Base-by-base conservation (phyloP, 2,888 invertebrate species). In the Cyclophora punctaria region DNA sequence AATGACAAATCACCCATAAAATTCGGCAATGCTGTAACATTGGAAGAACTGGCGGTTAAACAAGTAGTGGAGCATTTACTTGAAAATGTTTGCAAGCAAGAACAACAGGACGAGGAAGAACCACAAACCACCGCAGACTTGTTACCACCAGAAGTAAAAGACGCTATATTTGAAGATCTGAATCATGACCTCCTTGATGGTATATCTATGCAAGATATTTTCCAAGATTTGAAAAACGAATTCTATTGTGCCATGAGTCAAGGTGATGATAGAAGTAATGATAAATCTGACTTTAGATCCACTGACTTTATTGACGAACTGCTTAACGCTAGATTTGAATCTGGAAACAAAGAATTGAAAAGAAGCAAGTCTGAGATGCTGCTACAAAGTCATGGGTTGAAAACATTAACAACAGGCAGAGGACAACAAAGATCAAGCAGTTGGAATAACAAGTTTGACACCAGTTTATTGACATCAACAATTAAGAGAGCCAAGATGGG, bases 171-270 rank as follows among this genome's bases (percentile, higher is more conserved):
- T 66, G 94, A 95, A 84, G 96, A 96, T 71, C 80, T 96, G 35
- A 95, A 95, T 35, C 94, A 95, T 65, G 95, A 95, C 71, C 84
- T 95, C 49, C 80, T 95, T 35, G 95, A 96, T 73, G 95, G 95
- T 5, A 95, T 95, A 68, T 95, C 95, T 2, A 94, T 95, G 92
- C 93, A 95, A 79, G 95, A 96, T 69, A 95, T 95, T 63, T 94
- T 95, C 64, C 93, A 93, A 7, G 93, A 94, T 68, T 83, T 92
- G 50, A 92, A 91, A 67, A 90, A 88, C 55, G 93, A 92, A 62
- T 84, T 84, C 49, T 91, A 91, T 58, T 88, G 84, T 48, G 79
- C 76, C 44, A 80, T 86, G 63, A 73, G 74, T 50, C 88, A 89
- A 59, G 75, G 84, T 42, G 84, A 83, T 57, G 89, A 84, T 35